Conservation (phyloP, 53 echinoderm and acorn worm genomes). For the Zoroaster sp. region DNA sequence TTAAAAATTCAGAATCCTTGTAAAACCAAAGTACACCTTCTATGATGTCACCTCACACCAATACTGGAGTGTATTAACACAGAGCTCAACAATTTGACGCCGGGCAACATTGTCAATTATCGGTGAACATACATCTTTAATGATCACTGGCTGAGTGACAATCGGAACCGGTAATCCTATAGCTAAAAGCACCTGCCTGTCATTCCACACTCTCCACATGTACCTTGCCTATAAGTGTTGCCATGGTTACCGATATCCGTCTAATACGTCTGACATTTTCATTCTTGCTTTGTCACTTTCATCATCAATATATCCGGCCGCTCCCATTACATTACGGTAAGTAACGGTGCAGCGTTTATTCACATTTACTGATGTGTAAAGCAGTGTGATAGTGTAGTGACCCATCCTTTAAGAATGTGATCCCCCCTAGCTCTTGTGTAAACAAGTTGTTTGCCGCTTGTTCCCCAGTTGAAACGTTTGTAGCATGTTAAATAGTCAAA, state of each 20-base stretch:
- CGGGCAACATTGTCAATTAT: neutral
- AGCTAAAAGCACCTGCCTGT: slow-evolving; percentile 10
- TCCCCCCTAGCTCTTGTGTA: neutral
- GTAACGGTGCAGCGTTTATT: neutral
- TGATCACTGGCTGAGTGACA: neutral
- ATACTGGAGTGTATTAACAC: too few species aligned
- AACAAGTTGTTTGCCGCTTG: neutral
- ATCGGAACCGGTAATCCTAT: neutral
- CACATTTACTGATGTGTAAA: neutral
- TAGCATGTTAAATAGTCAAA: neutral
- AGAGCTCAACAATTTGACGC: neutral
- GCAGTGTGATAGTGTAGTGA: slow-evolving; percentile 31
- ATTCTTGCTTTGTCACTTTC: slow-evolving; percentile 37
- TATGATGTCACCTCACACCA: too few species aligned
- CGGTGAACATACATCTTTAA: slow-evolving; percentile 27
- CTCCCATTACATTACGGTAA: slow-evolving; percentile 34
- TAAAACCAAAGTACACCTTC: neutral
- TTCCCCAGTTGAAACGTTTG: neutral
- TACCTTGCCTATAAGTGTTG: neutral
- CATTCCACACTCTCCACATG: slow-evolving; percentile 6
- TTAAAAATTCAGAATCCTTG: neutral
- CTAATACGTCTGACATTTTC: slow-evolving; percentile 40
- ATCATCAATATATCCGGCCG: slow-evolving; percentile 13
- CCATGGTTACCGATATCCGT: slow-evolving; percentile 10
- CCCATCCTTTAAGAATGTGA: neutral